Evolutionary conservation across 1,140 invertebrate species (phyloP).

Genomic region (Plodia interpunctella): DNA sequence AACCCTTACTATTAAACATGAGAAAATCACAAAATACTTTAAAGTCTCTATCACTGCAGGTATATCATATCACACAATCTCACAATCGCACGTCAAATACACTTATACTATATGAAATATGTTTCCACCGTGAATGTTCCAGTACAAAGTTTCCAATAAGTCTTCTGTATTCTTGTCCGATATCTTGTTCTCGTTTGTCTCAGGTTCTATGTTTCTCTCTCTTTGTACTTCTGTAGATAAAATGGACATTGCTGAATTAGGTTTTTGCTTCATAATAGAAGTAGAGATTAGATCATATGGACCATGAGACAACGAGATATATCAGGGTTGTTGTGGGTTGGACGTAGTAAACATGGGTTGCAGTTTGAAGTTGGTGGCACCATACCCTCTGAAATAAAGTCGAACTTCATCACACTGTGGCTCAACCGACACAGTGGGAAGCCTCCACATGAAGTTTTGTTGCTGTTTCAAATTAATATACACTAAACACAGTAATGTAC

Average conservation of each 20-base stretch:
- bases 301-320: conserved; percentile 78
- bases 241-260: conserved; percentile 65
- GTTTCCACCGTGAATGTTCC: conserved; percentile 74
- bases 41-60: conserved; percentile 40
- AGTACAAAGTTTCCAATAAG: conserved; percentile 69
- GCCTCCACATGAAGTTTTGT: conserved; percentile 46
- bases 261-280: conserved; percentile 31
- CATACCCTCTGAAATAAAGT: conserved; percentile 76
- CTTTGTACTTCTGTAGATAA: conserved; percentile 74
- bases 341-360: conserved; percentile 67
- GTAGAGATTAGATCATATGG: conserved; percentile 74
- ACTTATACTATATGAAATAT: conserved; percentile 66
- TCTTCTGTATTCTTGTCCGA: conserved; percentile 52
- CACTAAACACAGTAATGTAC: not conserved
- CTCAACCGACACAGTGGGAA: conserved; percentile 42
- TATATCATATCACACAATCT: conserved; percentile 4
- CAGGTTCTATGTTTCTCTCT: conserved; percentile 64
- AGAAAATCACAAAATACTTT: conserved; percentile 27
- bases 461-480: conserved; percentile 51
- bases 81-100: conserved; percentile 30
- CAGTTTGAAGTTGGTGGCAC: conserved; percentile 62
- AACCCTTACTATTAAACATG: conserved; percentile 36
- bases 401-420: conserved; percentile 66
- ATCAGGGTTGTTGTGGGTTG: conserved; percentile 78
- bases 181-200: conserved; percentile 61